These are phyloP conservation scores for Percina caprodes DNA, from an alignment of 2,113 vertebrate genomes.

Conservation along the genomic window DNA sequence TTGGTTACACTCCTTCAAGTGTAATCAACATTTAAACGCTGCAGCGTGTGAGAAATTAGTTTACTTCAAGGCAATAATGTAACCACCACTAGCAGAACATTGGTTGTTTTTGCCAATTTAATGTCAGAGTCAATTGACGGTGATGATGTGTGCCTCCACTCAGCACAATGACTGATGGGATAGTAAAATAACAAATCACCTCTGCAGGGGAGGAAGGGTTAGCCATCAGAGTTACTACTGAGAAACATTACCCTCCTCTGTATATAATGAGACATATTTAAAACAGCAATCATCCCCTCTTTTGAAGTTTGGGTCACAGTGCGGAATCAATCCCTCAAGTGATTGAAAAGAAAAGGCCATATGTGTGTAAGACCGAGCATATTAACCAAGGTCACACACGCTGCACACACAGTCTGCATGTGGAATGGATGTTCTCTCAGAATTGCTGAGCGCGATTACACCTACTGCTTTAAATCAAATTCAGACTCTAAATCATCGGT, in stretches of 20 bases:
- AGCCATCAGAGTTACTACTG: conserved; percentile 54
- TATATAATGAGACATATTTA: conserved; percentile 83
- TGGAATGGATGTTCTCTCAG: conserved; percentile 61
- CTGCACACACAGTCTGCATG: conserved; percentile 47
- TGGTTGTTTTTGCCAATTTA: conserved; percentile 41
- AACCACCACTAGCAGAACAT: not conserved
- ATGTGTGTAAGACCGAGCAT: conserved; percentile 59
- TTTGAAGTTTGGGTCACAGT: conserved; percentile 73
- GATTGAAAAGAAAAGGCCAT: conserved; percentile 78
- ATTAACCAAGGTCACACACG: conserved; percentile 77
- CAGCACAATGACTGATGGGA: conserved; percentile 69
- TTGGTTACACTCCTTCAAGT: conserved; percentile 1
- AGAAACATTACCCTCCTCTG: conserved; percentile 72
- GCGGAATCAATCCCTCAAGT: conserved; percentile 76
- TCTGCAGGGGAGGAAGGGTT: conserved; percentile 48
- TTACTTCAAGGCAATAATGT: not conserved
- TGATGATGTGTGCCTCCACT: conserved; percentile 44
- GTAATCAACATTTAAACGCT: conserved; percentile 21
- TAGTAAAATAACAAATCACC: conserved; percentile 68
- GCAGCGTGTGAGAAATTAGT: conserved; percentile 1
- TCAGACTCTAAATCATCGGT: conserved; percentile 75
- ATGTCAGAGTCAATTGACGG: conserved; percentile 35
- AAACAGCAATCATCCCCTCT: conserved; percentile 80
- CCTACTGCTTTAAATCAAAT: conserved; percentile 72
- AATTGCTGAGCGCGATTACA: conserved; percentile 78